Evolutionary conservation across 2,797 vertebrate species (phyloP).

Genomic region (Pangasius mekongensis): DNA sequence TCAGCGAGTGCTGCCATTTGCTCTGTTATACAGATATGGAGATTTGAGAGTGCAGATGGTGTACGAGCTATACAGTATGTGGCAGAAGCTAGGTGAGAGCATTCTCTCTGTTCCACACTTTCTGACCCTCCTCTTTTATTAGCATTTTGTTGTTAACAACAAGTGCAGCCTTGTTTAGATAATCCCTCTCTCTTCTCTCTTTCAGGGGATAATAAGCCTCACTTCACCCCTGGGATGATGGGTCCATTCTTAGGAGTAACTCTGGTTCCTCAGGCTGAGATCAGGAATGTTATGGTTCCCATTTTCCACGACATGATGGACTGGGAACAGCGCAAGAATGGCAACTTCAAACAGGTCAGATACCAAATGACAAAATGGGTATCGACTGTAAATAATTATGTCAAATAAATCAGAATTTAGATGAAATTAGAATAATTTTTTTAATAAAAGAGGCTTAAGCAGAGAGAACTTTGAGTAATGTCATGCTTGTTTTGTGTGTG

Average conservation of each 20-base stretch:
- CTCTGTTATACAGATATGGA: conserved; percentile 78
- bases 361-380: not conserved
- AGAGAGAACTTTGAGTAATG: not conserved
- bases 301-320: conserved; percentile 99
- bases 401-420: not conserved
- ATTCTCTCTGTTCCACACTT: not conserved
- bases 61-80: conserved; percentile 98
- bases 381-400: not conserved
- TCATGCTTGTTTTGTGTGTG: not conserved
- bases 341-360: conserved; percentile 97
- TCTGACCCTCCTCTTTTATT: conserved; percentile 10
- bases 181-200: not conserved
- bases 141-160: not conserved
- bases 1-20: not conserved
- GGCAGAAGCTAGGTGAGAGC: conserved; percentile 93
- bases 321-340: conserved; percentile 98
- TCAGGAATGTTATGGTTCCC: conserved; percentile 97
- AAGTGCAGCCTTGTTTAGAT: not conserved
- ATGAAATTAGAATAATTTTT: not conserved
- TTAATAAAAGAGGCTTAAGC: not conserved
- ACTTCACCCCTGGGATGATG: conserved; percentile 99
- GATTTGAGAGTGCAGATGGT: conserved; percentile 99
- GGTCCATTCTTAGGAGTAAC: conserved; percentile 97
- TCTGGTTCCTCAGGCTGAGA: conserved; percentile 92
- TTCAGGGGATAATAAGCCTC: conserved; percentile 96